Evolutionary conservation across 2,113 vertebrate species (phyloP), one percentile per base, ranked within the genome.

Genomic region (Alligator mississippiensis): DNA sequence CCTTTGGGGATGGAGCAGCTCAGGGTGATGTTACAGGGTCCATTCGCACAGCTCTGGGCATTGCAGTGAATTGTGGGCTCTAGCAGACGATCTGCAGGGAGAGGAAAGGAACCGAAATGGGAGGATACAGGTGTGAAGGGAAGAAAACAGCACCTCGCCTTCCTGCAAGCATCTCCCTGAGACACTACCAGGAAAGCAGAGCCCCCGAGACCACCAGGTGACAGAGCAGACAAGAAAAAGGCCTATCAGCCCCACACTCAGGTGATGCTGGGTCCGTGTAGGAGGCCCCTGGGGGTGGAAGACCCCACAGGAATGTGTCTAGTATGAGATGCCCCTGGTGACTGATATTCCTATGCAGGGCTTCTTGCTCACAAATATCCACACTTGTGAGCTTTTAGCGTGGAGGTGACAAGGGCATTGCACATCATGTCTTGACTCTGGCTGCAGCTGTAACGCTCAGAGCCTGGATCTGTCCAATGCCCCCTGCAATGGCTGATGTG

Each of bases 1-100:
- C 19, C 2, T 9, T 11, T 47, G 0, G 59, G 5, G 0, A 1
- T 4, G 0, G 13, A 0, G 27, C 91, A 94, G 34, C 0, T 3
- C 80, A 95, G 77, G 18, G 1, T 7, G 34, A 76, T 87, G 18
- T 0, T 1, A 74, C 94, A 94, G 13, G 2, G 0, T 0, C 1
- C 0, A 0, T 2, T 13, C 0, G 80, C 91, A 66, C 88, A 91
- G 91, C 84, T 93, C 83, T 0, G 12, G 0, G 0, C 4, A 15
- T 0, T 0, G 16, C 94, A 91, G 61, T 21, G 58, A 64, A 93
- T 84, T 1, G 1, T 2, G 0, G 66, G 91, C 66, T 3, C 18
- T 0, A 0, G 1, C 80, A 94, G 80, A 77, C 79, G 34, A 12
- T 9, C 94, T 94, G 74, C 0, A 18, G 76, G 64, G 22, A 59